These are phyloP conservation scores for Enteromius radiatus DNA, from an alignment of 2,797 vertebrate species.

Conservation along the genomic window DNA sequence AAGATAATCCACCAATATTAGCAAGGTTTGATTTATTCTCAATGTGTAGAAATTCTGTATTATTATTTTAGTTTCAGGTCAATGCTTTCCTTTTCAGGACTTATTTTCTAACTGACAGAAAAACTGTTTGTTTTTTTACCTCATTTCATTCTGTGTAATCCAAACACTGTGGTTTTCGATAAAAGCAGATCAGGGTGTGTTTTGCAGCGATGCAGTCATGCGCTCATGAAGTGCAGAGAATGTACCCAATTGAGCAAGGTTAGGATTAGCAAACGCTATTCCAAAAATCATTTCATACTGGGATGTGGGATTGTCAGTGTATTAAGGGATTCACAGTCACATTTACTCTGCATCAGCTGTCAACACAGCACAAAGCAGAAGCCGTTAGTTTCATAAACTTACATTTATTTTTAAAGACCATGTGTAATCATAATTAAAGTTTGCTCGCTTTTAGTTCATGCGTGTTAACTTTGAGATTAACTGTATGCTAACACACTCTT, in stretches of 20 bases:
- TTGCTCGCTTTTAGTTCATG: background rate
- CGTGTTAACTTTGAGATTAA: background rate
- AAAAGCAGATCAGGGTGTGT: conserved; percentile 35
- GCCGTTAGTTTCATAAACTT: background rate
- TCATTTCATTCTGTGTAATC: conserved; percentile 50
- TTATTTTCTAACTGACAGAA: conserved; percentile 35
- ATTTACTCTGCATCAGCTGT: conserved; percentile 8
- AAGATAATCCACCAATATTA: background rate
- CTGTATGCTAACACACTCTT: background rate
- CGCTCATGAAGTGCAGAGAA: conserved; percentile 39
- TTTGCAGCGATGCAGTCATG: conserved; percentile 42
- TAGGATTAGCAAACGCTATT: conserved; percentile 47
- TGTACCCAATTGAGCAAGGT: conserved; percentile 48
- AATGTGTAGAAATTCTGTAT: background rate
- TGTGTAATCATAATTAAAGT: background rate
- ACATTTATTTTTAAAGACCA: background rate
- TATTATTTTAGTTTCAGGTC: conserved; percentile 21
- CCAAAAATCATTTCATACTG: conserved; percentile 34
- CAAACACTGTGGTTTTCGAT: conserved; percentile 51
- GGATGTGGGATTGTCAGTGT: conserved; percentile 31
- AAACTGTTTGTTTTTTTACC: conserved; percentile 23
- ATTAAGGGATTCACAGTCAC: conserved; percentile 17
- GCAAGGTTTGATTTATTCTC: background rate
- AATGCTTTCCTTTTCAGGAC: conserved; percentile 5
- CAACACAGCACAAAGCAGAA: conserved; percentile 7